Evolutionary conservation across 2,888 invertebrate species (phyloP).

Genomic region (Aspidiotus destructor): DNA sequence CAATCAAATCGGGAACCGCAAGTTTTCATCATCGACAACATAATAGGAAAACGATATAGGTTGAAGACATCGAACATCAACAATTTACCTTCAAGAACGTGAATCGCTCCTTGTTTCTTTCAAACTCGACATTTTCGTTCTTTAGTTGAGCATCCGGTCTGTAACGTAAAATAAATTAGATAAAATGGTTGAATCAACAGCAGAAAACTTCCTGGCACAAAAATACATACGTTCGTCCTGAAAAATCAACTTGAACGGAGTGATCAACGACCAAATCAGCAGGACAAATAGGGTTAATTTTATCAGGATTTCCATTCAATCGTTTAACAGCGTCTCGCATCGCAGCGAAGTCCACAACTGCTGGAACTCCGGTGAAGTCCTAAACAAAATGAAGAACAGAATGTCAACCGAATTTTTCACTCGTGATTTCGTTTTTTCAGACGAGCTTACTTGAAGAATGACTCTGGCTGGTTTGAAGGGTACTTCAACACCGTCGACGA

Average conservation of each 20-base stretch:
- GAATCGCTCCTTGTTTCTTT: conserved; percentile 90
- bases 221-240: conserved; percentile 50
- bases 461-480: conserved; percentile 94
- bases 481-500: conserved; percentile 70
- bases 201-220: background rate
- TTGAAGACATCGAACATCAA: background rate
- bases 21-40: no score
- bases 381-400: conserved; percentile 40
- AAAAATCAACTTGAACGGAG: conserved; percentile 93
- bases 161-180: conserved; percentile 39
- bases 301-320: conserved; percentile 78
- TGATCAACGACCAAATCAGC: conserved; percentile 98
- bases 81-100: conserved; percentile 76
- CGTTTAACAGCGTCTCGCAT: conserved; percentile 90
- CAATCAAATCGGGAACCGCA: no score
- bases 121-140: conserved; percentile 91
- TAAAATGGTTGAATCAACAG: background rate
- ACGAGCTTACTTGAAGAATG: conserved; percentile 69
- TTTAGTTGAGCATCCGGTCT: conserved; percentile 79
- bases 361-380: conserved; percentile 95
- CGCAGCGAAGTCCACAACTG: conserved; percentile 96
- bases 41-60: background rate
- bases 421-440: background rate
- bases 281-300: conserved; percentile 94
- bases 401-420: background rate